A percentile compares a stretch with the other conserved stretches of the same genome.
Evolutionary conservation across 2,797 vertebrate genomes (phyloP).

Genomic region (Pithecia hirsuta): DNA sequence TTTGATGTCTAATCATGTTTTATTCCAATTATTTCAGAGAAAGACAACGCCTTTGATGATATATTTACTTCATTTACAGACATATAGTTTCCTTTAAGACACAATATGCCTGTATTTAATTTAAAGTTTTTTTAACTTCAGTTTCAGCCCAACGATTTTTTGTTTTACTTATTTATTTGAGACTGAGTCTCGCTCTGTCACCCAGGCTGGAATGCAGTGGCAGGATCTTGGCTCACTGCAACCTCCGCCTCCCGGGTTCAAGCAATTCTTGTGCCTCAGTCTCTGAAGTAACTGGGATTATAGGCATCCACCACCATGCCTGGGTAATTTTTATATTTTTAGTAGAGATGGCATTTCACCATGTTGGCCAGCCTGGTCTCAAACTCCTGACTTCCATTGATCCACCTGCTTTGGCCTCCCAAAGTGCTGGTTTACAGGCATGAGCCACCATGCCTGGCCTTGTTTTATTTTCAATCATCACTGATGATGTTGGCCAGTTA

Average conservation of each 20-base stretch:
- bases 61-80: background rate
- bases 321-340: background rate
- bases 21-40: constrained; percentile 36
- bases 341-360: background rate
- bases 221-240: background rate
- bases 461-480: constrained; percentile 12
- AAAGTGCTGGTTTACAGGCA: background rate
- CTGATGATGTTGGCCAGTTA: background rate
- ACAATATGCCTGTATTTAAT: background rate
- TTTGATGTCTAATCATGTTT: background rate
- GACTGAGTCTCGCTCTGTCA: background rate
- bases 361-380: background rate
- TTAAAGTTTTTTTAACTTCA: background rate
- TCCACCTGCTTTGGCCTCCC: background rate
- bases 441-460: background rate
- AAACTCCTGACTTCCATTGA: background rate
- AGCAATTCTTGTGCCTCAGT: background rate
- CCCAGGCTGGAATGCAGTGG: background rate
- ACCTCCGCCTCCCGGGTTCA: background rate
- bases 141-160: background rate
- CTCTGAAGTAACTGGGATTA: background rate
- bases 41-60: background rate
- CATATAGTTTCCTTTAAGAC: background rate
- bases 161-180: background rate
- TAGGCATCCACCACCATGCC: background rate